Evolutionary conservation across 2,888 invertebrate genomes (phyloP), one percentile per base, ranked within the genome.

Genomic region (Chrysotoxum bicinctum): DNA sequence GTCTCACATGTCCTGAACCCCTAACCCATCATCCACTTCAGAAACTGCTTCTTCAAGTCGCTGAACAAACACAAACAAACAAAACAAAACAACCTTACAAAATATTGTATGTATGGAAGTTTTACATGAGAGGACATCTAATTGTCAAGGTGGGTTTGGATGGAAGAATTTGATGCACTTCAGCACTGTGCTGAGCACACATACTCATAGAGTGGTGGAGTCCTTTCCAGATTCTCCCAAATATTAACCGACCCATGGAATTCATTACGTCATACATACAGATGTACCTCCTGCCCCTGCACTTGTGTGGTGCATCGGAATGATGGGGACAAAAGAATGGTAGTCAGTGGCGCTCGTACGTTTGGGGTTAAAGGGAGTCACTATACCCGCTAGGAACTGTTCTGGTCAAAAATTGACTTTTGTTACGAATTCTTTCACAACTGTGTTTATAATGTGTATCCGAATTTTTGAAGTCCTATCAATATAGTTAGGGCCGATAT

Each of bases 241-340:
- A 79, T 79, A 68, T 72, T 75, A 68, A 68, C 58, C 84, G 58
- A 79, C 14, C 75, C 79, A 79, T 84, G 70, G 35, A 43, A 72
- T 72, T 79, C 74, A 75, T 84, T 84, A 84, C 83, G 79, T 84
- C 83, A 84, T 75, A 64, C 32, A 32, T 69, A 26, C n/a, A n/a
- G n/a, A n/a, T n/a, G n/a, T n/a, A 66, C 50, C 19, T 16, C 14
- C 48, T 66, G 3, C 60, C 19, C 2, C 35, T 48, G 6, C 21
- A 21, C 19, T 58, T 35, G 35, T 58, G 8, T 0, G 14, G 16
- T 30, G 66, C 48, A 50, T 50, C 75, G 43, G 40, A 64, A 32
- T 64, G 26, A 26, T 16, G 40, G 16, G n/a, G 35, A 4, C 12
- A 30, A 35, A 30, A 30, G 0, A 40, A 10, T 74, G 21, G 8